Base-by-base conservation (phyloP, 2,113 vertebrate species). In the Cottus gobio region DNA sequence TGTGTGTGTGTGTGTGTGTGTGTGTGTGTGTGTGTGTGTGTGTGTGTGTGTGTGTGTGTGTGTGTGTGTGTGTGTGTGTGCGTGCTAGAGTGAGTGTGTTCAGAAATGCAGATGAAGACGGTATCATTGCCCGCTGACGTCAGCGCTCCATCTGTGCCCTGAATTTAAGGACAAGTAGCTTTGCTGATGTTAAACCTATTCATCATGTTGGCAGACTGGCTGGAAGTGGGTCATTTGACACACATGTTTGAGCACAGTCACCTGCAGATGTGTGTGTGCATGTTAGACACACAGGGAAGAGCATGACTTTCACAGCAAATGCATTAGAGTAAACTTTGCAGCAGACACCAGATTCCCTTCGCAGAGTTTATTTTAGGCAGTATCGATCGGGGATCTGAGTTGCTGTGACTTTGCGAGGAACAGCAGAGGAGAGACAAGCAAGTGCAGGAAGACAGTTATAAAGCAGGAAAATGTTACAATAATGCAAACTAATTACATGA, bases 121-220 rank as follows among this genome's bases (percentile, higher is more conserved):
- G 7, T 20, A 7, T 80, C 79, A 73, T 50, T 20, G n/a, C 68
- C 64, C 0, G 37, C 81, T 89, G 83, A 90, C 24, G 54, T 87
- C 80, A 85, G 75, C 31, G 42, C 73, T 85, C 75, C 85, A 86
- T 88, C 84, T 90, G 86, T 87, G 84, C 60, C 78, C 88, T 67
- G 71, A 82, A 89, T 79, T 24, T 61, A 73, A 81, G 63, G 12
- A 79, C 72, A 79, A 60, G 77, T n/a, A 58, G 82, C 76, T 84
- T 34, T 71, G 69, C 84, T 82, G 54, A 79, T 62, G 60, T 50
- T 37, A 69, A 79, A 82, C 6, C 42, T 61, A 22, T 76, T 71
- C 20, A 68, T 52, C 66, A 57, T 42, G 6, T 50, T 22, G n/a
- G 22, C 42, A 61, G 52, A 69, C 31, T 26, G 61, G 9, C 63